These are phyloP conservation scores for Paratilapia polleni DNA, from an alignment of 2,113 vertebrate genomes.

Conservation along the genomic window DNA sequence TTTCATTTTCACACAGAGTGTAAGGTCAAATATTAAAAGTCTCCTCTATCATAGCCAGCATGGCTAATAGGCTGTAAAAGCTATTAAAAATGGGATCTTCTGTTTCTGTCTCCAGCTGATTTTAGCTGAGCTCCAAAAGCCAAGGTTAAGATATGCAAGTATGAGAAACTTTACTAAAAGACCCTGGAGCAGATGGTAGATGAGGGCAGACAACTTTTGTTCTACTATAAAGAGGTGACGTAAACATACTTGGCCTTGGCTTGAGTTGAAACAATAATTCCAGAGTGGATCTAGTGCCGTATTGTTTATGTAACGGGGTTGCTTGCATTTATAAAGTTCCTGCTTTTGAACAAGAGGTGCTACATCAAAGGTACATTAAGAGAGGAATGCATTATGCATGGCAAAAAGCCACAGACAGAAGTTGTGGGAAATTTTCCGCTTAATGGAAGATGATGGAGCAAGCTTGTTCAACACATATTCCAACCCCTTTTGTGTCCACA, in stretches of 20 bases:
- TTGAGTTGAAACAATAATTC: conserved; percentile 45
- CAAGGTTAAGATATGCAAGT: conserved; percentile 1
- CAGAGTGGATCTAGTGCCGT: conserved; percentile 22
- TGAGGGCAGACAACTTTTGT: conserved; percentile 1
- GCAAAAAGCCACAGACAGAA: conserved; percentile 26
- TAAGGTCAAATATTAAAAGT: conserved; percentile 29
- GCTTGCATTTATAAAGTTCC: conserved; percentile 40
- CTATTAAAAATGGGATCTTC: conserved; percentile 8
- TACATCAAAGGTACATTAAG: conserved; percentile 64
- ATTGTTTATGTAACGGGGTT: conserved; percentile 42
- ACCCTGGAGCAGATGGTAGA: neutral
- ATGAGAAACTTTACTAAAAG: neutral
- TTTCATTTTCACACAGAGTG: conserved; percentile 10
- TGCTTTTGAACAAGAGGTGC: conserved; percentile 49
- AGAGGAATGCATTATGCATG: conserved; percentile 63
- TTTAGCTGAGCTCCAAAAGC: conserved; percentile 3
- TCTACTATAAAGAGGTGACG: neutral
- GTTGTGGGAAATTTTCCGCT: conserved; percentile 27
- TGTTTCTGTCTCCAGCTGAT: neutral
- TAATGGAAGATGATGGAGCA: conserved; percentile 54
- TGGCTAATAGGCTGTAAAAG: neutral
- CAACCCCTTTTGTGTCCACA: conserved; percentile 30
- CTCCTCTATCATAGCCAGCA: neutral
- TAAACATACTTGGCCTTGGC: conserved; percentile 27
- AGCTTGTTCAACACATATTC: conserved; percentile 53